Percentiles rank a stretch among this genome's conserved stretches.
Evolutionary conservation across 2,888 invertebrate genomes (phyloP).

Genomic region (Isoperla grammatica): DNA sequence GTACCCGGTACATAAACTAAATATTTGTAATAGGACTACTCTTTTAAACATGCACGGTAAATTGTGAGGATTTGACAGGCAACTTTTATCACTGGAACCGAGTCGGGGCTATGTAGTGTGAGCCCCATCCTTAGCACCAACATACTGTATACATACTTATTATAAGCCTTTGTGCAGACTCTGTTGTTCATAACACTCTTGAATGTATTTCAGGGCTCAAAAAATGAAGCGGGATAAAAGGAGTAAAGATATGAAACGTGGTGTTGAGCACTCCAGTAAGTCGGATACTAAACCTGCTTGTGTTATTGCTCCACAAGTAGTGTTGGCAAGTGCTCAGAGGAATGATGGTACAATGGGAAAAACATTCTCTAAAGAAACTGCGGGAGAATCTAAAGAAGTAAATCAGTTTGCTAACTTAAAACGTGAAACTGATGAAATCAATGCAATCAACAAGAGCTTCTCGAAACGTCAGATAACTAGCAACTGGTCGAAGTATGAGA

Average conservation of each 20-base stretch:
- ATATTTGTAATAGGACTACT: too few relatives aligned
- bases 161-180: too few relatives aligned
- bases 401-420: background rate
- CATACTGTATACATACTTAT: too few relatives aligned
- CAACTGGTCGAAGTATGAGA: conserved; percentile 29
- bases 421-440: too few relatives aligned
- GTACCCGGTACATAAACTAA: too few relatives aligned
- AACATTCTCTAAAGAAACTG: background rate
- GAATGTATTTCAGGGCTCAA: background rate
- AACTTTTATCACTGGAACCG: too few relatives aligned
- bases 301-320: too few relatives aligned
- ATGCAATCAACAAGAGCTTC: background rate
- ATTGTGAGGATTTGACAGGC: too few relatives aligned
- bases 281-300: background rate
- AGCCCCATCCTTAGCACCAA: too few relatives aligned
- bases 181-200: too few relatives aligned
- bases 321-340: background rate
- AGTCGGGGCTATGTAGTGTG: too few relatives aligned
- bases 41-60: too few relatives aligned
- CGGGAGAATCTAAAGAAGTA: background rate
- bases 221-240: background rate
- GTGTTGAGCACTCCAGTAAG: background rate
- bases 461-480: conserved; percentile 32
- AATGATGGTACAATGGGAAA: background rate
- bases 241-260: background rate